Evolutionary conservation across 2,888 invertebrate genomes (phyloP).

Genomic region (Mayetiola destructor): DNA sequence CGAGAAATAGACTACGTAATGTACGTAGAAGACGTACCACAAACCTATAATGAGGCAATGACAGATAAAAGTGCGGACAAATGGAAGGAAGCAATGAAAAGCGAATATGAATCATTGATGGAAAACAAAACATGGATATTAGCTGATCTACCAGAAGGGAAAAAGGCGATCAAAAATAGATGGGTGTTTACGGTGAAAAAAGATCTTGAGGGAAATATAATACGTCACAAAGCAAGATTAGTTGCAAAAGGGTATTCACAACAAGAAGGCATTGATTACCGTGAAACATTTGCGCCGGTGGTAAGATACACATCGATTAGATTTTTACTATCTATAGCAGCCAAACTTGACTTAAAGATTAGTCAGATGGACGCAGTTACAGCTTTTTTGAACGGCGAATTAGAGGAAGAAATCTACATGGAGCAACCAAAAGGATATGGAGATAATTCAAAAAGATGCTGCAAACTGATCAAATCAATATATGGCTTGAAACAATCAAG

Average conservation of each 20-base stretch:
- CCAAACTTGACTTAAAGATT: conserved; percentile 16
- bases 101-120: conserved; percentile 23
- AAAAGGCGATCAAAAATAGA: conserved; percentile 22
- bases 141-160: conserved; percentile 20
- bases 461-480: conserved; percentile 18
- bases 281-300: conserved; percentile 18
- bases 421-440: conserved; percentile 14
- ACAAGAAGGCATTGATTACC: conserved; percentile 19
- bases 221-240: conserved; percentile 24
- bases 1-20: not conserved
- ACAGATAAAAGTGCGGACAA: conserved; percentile 17
- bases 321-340: conserved; percentile 18
- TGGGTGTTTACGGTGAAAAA: conserved; percentile 24
- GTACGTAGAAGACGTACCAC: not conserved
- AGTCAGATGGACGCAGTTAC: conserved; percentile 17
- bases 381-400: conserved; percentile 18
- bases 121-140: conserved; percentile 25
- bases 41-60: conserved; percentile 16
- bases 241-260: conserved; percentile 23
- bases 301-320: conserved; percentile 17
- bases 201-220: conserved; percentile 18
- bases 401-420: not conserved
- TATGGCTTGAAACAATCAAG: conserved; percentile 21
- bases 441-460: conserved; percentile 17
- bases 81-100: conserved; percentile 22